Conservation (phyloP, 2,113 vertebrate species). For the Balaeniceps rex region DNA sequence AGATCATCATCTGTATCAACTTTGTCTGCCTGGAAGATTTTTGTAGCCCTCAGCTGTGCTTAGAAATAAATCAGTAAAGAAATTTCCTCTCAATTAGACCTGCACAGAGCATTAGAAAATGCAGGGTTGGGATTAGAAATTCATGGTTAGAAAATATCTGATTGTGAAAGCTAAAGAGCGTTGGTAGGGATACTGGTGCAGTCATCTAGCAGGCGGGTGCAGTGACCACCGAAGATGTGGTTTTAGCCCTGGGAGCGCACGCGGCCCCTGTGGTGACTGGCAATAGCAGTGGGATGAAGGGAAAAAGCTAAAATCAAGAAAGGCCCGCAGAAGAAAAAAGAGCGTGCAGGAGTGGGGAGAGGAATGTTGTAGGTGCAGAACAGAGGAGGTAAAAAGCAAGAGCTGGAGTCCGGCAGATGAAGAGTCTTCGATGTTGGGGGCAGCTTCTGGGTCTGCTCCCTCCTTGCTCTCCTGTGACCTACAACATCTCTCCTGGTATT, state of each 20-base stretch:
- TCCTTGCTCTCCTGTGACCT: background rate
- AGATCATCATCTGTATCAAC: background rate
- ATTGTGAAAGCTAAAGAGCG: background rate
- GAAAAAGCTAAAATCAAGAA: background rate
- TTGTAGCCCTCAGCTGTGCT: background rate
- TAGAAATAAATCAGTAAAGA: background rate
- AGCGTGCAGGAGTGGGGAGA: background rate
- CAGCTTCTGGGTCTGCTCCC: background rate
- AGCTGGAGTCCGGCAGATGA: background rate
- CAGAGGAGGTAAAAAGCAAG: background rate
- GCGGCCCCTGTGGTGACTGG: background rate
- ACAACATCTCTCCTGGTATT: background rate
- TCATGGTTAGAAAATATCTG: background rate
- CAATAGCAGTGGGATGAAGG: background rate
- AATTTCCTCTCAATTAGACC: background rate
- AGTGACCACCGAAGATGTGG: accelerated
- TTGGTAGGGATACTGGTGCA: background rate
- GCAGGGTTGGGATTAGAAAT: background rate
- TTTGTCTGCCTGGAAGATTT: background rate
- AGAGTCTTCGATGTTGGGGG: background rate
- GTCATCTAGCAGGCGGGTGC: background rate
- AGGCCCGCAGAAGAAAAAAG: background rate
- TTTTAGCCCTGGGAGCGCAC: background rate
- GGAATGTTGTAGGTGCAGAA: background rate
- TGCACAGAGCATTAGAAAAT: background rate